Base-by-base conservation (phyloP, 2,888 invertebrate genomes). In the Aphrophora alni region DNA sequence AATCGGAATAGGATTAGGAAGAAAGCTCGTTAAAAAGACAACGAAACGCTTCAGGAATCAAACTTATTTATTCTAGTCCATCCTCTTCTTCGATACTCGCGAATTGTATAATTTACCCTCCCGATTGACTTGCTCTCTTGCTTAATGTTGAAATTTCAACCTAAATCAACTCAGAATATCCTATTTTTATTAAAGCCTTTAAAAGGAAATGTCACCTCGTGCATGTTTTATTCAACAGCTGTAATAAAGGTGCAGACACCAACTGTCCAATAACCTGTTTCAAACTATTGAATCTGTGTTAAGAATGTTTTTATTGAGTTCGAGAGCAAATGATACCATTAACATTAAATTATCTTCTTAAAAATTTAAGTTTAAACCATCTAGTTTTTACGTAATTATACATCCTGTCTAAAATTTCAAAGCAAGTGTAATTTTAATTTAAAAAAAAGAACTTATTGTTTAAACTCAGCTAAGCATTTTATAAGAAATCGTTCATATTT, bases 171-270 rank as follows among this genome's bases (percentile, higher is more conserved):
- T 59, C 59, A 21, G 21, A 14, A 59, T 21, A 21, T 59, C 21
- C 59, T 59, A 59, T 44, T 14, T 44, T 44, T 44, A 14, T 14
- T 44, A 59, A 59, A 21, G 21, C 59, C 59, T 59, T 59, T 59
- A 59, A 59, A 33, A 59, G 59, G 59, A 59, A 59, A 59, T 21
- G 59, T 59, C 59, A 59, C 59, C 21, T 21, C 10, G 12, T 2
- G 1, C 21, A 59, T 59, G 59, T 59, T 59, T 59, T 59, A 59
- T 59, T 59, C 59, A 59, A 59, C 59, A 44, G 2, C 14, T 44
- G 44, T 44, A 44, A 44, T 44, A 59, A 59, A 59, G n/a, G 59
- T 59, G 59, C 59, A 59, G 59, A n/a, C 59, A 59, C 59, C 59
- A 59, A 59, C 59, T 21, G 44, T 44, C 59, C 59, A 59, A 59